A percentile compares a stretch with the other conserved stretches of the same genome.
Evolutionary conservation across 2,888 invertebrate genomes (phyloP).

Genomic region (Autographa pulchrina): DNA sequence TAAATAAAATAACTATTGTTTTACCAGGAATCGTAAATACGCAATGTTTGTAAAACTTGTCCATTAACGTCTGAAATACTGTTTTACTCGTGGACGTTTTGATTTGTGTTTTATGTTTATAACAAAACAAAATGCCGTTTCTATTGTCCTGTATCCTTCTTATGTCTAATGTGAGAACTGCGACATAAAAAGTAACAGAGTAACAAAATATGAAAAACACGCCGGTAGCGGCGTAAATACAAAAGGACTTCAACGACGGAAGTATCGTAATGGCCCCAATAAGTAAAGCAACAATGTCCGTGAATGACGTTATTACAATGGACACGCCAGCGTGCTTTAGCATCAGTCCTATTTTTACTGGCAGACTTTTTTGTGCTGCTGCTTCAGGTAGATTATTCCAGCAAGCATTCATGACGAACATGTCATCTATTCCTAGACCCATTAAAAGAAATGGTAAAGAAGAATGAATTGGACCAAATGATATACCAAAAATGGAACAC

Average conservation of each 20-base stretch:
- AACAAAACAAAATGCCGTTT: slow-evolving; percentile 92
- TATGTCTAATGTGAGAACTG: slow-evolving; percentile 93
- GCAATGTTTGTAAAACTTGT: slow-evolving; percentile 90
- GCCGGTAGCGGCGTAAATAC: slow-evolving; percentile 94
- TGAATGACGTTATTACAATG: slow-evolving; percentile 95
- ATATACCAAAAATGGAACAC: slow-evolving; percentile 92
- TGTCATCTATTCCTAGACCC: slow-evolving; percentile 95
- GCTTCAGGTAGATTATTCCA: slow-evolving; percentile 91
- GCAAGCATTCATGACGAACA: slow-evolving; percentile 95
- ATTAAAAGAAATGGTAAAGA: slow-evolving; percentile 94
- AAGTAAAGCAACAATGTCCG: slow-evolving; percentile 94
- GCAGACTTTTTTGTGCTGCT: slow-evolving; percentile 86
- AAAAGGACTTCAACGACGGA: slow-evolving; percentile 94
- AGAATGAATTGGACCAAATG: slow-evolving; percentile 95
- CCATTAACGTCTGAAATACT: slow-evolving; percentile 89
- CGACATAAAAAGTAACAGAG: slow-evolving; percentile 95
- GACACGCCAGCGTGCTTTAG: slow-evolving; percentile 95
- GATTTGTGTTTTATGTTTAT: slow-evolving; percentile 89
- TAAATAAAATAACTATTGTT: slow-evolving; percentile 90
- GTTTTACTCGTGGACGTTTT: slow-evolving; percentile 88
- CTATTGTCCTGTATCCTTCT: slow-evolving; percentile 90
- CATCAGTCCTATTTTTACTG: slow-evolving; percentile 92
- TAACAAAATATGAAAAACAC: slow-evolving; percentile 93
- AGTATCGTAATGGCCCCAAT: slow-evolving; percentile 94
- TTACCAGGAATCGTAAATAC: slow-evolving; percentile 92